Conservation (phyloP, 2,888 invertebrate species). For the Metellina segmentata region DNA sequence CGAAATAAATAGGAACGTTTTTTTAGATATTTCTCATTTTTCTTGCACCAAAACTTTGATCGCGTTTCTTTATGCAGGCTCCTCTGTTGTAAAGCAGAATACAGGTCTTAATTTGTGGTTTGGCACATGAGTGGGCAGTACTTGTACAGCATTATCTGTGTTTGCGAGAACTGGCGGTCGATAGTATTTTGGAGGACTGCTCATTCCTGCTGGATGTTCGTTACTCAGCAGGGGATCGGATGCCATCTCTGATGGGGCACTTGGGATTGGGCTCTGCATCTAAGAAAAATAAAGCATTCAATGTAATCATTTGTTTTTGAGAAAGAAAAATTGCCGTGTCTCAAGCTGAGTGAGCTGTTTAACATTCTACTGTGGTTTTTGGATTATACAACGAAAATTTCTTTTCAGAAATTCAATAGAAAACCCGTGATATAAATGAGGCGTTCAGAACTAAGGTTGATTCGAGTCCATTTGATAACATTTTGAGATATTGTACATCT, state of each 20-base stretch:
- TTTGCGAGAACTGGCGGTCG: slow-evolving; percentile 24
- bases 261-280: slow-evolving; percentile 55
- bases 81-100: slow-evolving; percentile 51
- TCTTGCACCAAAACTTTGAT: neutral
- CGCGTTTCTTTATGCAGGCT: slow-evolving; percentile 45
- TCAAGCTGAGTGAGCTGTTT: too few relatives aligned
- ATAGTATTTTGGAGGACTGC: slow-evolving; percentile 10
- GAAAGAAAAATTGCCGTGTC: too few relatives aligned
- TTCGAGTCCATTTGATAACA: too few relatives aligned
- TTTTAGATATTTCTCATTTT: neutral
- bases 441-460: too few relatives aligned
- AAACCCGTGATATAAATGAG: too few relatives aligned
- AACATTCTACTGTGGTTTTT: too few relatives aligned
- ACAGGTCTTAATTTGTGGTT: slow-evolving; percentile 43
- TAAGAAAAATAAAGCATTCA: neutral
- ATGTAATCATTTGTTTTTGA: too few relatives aligned
- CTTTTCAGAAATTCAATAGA: too few relatives aligned
- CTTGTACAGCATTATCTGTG: slow-evolving; percentile 49
- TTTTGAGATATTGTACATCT: too few relatives aligned
- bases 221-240: slow-evolving; percentile 62
- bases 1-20: slow-evolving; percentile 23
- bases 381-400: too few relatives aligned
- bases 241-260: slow-evolving; percentile 61
- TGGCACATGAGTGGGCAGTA: slow-evolving; percentile 36
- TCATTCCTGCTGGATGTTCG: slow-evolving; percentile 51